Evolutionary conservation across 2,113 vertebrate genomes (phyloP).

Genomic region (Poeciliopsis retropinna): DNA sequence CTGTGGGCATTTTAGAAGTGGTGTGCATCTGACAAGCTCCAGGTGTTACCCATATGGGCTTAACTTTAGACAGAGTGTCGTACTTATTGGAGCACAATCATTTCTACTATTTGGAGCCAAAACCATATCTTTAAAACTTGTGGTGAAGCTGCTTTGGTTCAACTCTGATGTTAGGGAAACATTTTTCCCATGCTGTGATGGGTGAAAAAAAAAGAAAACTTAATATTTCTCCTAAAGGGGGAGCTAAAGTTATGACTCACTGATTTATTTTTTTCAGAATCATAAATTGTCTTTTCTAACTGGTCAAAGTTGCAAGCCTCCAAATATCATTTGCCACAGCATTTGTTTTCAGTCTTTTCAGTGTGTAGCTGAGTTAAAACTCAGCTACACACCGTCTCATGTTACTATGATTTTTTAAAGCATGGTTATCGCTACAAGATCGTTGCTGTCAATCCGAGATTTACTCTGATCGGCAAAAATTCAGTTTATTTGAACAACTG

Average conservation of each 20-base stretch:
- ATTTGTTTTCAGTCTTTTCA: too few relatives aligned
- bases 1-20: constrained; percentile 64
- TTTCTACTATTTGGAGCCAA: neutral
- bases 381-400: neutral
- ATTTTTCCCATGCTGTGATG: neutral
- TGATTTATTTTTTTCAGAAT: constrained; percentile 12
- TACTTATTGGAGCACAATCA: constrained; percentile 36
- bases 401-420: neutral
- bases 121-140: constrained; percentile 9
- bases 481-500: neutral
- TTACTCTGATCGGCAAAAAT: neutral
- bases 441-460: too few relatives aligned
- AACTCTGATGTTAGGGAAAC: constrained; percentile 21
- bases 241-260: constrained; percentile 35
- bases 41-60: constrained; percentile 84
- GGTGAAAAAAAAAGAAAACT: constrained; percentile 18
- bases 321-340: neutral
- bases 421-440: neutral
- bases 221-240: constrained; percentile 15
- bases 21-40: constrained; percentile 61
- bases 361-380: too few relatives aligned
- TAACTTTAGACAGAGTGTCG: constrained; percentile 4
- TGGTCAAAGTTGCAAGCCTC: neutral
- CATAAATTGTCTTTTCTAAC: constrained; percentile 18
- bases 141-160: neutral